Evolutionary conservation across 2,797 vertebrate species (phyloP).

Genomic region (Acanthurus leucopareius): DNA sequence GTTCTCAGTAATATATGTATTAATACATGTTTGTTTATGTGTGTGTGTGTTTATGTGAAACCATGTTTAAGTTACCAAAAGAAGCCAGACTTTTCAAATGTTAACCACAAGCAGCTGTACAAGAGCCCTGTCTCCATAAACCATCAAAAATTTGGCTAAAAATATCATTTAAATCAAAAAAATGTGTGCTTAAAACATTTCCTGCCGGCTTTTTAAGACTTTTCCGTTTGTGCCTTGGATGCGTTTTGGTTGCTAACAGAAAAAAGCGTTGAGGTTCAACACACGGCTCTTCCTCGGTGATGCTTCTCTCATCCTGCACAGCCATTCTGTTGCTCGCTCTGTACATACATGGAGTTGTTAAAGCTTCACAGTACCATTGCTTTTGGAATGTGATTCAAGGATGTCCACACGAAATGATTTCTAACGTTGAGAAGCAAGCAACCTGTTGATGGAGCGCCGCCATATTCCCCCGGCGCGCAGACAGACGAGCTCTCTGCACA

Average conservation of each 20-base stretch:
- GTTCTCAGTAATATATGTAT: background rate
- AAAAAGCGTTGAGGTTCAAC: background rate
- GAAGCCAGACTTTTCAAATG: background rate
- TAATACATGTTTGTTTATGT: background rate
- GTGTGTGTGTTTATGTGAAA: too few species aligned
- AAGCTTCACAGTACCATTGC: slow-evolving; percentile 29
- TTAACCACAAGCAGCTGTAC: background rate
- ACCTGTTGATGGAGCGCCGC: slow-evolving; percentile 70
- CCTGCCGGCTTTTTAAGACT: background rate
- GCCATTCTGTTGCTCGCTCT: slow-evolving; percentile 1
- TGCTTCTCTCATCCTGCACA: slow-evolving; percentile 1
- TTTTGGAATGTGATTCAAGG: slow-evolving; percentile 54
- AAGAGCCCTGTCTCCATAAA: background rate
- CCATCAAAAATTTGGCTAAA: background rate
- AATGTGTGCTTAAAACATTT: background rate
- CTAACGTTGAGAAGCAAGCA: slow-evolving; percentile 53
- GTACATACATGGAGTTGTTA: slow-evolving; percentile 14
- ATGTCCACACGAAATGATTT: slow-evolving; percentile 47
- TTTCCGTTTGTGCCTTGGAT: background rate
- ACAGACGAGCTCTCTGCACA: slow-evolving; percentile 63
- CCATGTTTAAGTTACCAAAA: background rate
- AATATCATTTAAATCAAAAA: background rate
- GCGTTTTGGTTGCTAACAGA: background rate
- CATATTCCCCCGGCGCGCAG: slow-evolving; percentile 56
- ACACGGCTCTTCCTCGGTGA: background rate